Conservation (phyloP, 2,113 vertebrate genomes). For the Sinocyclocheilus anophthalmus region DNA sequence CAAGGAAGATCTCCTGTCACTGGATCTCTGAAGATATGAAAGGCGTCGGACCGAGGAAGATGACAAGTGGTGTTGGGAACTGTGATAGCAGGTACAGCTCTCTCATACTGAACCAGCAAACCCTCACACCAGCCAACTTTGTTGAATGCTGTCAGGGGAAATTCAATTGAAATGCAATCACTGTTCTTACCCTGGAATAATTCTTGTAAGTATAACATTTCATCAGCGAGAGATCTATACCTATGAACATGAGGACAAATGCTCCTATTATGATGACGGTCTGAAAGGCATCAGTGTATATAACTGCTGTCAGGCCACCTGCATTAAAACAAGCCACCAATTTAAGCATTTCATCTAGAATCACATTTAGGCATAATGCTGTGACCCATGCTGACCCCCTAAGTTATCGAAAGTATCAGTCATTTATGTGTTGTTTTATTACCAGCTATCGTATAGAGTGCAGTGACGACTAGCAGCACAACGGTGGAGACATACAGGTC, state of each 20-base stretch:
- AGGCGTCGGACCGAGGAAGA: slow-evolving; percentile 85
- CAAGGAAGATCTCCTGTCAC: slow-evolving; percentile 88
- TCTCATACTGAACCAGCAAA: slow-evolving; percentile 81
- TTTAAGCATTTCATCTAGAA: neutral
- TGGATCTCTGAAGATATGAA: slow-evolving; percentile 87
- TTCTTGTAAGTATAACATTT: neutral
- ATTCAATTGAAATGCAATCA: neutral
- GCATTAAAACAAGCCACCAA: slow-evolving; percentile 46
- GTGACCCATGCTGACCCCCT: too few relatives aligned
- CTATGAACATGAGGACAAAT: slow-evolving; percentile 90
- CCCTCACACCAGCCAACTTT: slow-evolving; percentile 96
- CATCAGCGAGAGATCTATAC: slow-evolving; percentile 67
- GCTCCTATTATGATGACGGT: slow-evolving; percentile 91
- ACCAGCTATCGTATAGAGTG: slow-evolving; percentile 91
- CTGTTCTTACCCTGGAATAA: neutral
- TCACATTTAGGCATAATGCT: neutral
- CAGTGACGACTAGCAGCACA: slow-evolving; percentile 85
- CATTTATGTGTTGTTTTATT: neutral
- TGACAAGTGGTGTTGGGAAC: slow-evolving; percentile 92
- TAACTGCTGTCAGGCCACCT: slow-evolving; percentile 92
- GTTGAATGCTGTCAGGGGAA: slow-evolving; percentile 77
- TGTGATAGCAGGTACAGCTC: slow-evolving; percentile 79
- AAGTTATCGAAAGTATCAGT: neutral
- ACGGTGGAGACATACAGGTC: slow-evolving; percentile 88
- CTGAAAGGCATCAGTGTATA: slow-evolving; percentile 93